phyloP scores from a whole-genome alignment of 2,113 vertebrate genomes.

The Carollia perspicillata region DNA sequence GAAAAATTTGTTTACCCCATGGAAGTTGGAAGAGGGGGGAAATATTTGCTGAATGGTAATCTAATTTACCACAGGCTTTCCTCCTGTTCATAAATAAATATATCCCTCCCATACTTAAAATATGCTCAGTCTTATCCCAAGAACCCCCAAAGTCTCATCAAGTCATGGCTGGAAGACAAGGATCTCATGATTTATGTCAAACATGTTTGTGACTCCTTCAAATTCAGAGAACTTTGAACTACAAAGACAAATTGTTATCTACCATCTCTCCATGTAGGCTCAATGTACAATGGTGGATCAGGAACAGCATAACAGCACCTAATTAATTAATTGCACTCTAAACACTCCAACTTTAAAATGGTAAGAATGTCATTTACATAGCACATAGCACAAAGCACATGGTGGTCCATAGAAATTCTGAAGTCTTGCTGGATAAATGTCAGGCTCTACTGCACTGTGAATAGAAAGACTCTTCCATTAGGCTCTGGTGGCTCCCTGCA shows the following conservation, averaged over 20 bases:
- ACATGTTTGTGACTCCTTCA: background rate
- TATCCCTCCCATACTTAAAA: background rate
- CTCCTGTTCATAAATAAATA: background rate
- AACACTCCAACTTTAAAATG: background rate
- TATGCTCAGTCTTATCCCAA: background rate
- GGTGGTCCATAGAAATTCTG: background rate
- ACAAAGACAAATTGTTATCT: background rate
- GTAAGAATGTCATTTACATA: background rate
- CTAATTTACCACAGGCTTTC: background rate
- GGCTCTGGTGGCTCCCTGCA: background rate
- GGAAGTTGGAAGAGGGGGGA: background rate
- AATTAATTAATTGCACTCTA: background rate
- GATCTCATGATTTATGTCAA: background rate
- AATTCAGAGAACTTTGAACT: background rate
- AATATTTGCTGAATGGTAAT: background rate
- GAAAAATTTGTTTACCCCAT: background rate
- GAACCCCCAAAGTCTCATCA: background rate
- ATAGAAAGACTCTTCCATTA: background rate
- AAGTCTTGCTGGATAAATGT: background rate
- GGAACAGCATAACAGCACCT: background rate
- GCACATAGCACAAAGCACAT: background rate
- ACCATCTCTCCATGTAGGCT: background rate
- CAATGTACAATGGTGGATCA: background rate
- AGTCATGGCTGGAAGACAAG: background rate
- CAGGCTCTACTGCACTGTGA: background rate